Base-by-base conservation (phyloP, 2,797 vertebrate genomes). In the Microchirus variegatus region DNA sequence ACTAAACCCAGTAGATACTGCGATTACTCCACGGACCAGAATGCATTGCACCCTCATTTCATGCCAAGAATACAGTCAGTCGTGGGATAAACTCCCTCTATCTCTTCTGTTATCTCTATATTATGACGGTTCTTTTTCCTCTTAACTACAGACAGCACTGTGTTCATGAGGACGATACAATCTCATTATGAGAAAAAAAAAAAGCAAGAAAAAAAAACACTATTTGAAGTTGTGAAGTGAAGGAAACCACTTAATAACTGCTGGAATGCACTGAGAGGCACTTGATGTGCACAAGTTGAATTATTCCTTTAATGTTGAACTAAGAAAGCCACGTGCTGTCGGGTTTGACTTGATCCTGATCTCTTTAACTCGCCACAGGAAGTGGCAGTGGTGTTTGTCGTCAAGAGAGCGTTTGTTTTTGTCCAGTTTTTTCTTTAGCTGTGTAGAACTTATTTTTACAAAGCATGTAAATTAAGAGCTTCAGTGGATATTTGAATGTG, bases 401-500 rank as follows among this genome's bases (percentile, higher is more conserved):
- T 31, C n/a, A 35, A 16, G 48, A 38, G 55, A 22, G 22, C 2
- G 31, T 31, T 31, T 31, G 31, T 31, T 31, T 31, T 31, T 6
- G 5, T 31, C 8, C 1, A 7, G 31, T 31, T 31, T 41, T 12
- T 42, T 14, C 41, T 54, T 82, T 70, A 55, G 65, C 56, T 65
- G 60, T 15, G 18, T 85, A 73, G 49, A 67, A 18, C 62, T 46
- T 48, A 41, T 70, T 93, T 93, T 90, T 91, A 81, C 78, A 82
- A 78, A 87, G 84, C 83, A 55, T 90, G 86, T 93, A 90, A 90
- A 93, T 79, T 75, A 84, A 77, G 60, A 73, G 81, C 83, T 91
- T 81, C 22, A 56, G 38, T 78, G 66, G 55, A 77, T 6, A 68
- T 73, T 67, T 69, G 58, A 74, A 72, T 64, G 67, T 81, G 77